Evolutionary conservation across 1,140 invertebrate genomes (phyloP).

Genomic region (Pseudomyrmex concolor): DNA sequence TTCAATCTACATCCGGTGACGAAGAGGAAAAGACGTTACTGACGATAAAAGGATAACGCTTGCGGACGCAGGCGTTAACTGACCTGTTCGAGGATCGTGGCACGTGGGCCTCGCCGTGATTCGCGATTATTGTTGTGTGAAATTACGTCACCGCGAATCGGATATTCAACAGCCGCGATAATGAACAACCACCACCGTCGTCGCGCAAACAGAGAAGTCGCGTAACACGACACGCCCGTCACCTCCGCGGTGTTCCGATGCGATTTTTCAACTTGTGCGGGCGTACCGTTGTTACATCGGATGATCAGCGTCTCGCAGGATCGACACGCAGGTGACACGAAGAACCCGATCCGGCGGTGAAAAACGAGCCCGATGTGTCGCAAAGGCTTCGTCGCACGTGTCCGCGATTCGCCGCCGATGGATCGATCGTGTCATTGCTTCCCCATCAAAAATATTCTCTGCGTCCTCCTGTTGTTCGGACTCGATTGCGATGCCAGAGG

Average conservation of each 20-base stretch:
- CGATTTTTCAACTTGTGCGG: not conserved
- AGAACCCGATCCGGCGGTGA: constrained; percentile 4
- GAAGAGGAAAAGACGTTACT: not conserved
- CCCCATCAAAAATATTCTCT: constrained; percentile 8
- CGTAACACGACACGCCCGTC: not conserved
- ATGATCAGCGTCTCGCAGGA: not conserved
- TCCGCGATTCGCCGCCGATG: constrained; percentile 1
- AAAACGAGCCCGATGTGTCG: constrained; percentile 57
- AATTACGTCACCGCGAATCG: constrained; percentile 19
- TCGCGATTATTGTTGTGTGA: not conserved
- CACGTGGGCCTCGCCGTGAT: not conserved
- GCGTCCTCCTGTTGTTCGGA: constrained; percentile 37
- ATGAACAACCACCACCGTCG: not conserved
- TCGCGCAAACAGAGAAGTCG: not conserved
- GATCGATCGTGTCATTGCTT: not conserved
- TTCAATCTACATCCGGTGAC: not conserved
- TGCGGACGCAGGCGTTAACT: not conserved
- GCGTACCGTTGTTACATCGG: not conserved
- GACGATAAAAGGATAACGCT: not conserved
- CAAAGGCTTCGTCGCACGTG: not conserved
- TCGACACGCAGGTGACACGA: constrained; percentile 56
- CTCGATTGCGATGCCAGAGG: constrained; percentile 47
- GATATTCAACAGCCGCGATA: constrained; percentile 12
- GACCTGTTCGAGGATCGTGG: not conserved
- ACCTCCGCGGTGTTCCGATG: not conserved